Evolutionary conservation across 2,888 invertebrate genomes (phyloP), one percentile per base, ranked within the genome.

Genomic region (Agrochola circellaris): DNA sequence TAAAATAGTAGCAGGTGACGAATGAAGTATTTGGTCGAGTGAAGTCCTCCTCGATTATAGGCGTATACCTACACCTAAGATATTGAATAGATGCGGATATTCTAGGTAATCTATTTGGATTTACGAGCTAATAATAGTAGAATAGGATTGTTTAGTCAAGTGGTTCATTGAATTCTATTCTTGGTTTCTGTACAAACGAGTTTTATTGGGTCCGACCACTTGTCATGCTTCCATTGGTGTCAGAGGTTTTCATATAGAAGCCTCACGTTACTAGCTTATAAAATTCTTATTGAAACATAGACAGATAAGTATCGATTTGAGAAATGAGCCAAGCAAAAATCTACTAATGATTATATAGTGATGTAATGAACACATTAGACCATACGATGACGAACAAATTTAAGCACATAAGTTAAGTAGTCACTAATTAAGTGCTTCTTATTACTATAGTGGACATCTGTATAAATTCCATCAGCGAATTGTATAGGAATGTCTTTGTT

Each of bases 401-500:
- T 20, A 54, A 62, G 17, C 26, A 45, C 45, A n/a, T 51, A 23
- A 62, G 56, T 69, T 48, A 60, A 73, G n/a, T 62, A 62, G 54
- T n/a, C n/a, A 48, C 45, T 62, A 54, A 73, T 73, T 48, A 82
- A 48, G n/a, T 75, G 78, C 42, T 56, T 69, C 66, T 73, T 73
- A 77, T 79, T 81, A 81, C 77, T 66, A 71, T 77, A 72, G 64
- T 76, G 79, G 69, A 82, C 77, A 84, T 88, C 73, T 87, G 86
- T 79, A 83, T 79, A 71, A 82, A 87, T 88, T 85, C 84, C 85
- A 82, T 85, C 74, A 84, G 75, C 76, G 77, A 79, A 86, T 83
- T 87, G 78, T 87, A 88, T 86, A 84, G 84, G 86, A 88, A 86
- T 89, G 87, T 86, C 90, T 89, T 91, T 91, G 89, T 91, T 90